A percentile compares a stretch with the other conserved stretches of the same genome.
These are phyloP conservation scores for Galago senegalensis DNA, from an alignment of 2,797 vertebrate genomes.

Conservation along the genomic window DNA sequence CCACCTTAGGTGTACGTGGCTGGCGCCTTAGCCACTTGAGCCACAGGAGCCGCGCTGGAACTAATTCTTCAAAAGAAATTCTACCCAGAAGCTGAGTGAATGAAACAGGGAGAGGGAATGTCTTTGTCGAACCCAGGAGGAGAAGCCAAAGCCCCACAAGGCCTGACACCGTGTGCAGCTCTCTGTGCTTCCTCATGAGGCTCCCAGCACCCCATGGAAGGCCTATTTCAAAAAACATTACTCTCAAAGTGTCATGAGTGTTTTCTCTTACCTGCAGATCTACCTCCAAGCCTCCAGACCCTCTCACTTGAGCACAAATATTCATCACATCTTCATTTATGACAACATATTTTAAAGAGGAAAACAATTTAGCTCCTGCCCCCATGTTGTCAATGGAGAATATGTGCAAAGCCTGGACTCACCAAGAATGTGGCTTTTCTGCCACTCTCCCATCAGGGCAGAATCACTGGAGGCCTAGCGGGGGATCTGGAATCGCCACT, in stretches of 20 bases:
- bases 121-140: fast-evolving
- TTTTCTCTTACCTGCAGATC: not conserved
- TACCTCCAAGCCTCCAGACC: not conserved
- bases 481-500: not conserved
- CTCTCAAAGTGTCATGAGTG: not conserved
- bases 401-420: not conserved
- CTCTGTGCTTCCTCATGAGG: not conserved
- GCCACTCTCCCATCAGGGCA: not conserved
- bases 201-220: not conserved
- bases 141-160: not conserved
- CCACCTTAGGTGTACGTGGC: no score
- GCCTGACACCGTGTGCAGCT: no score
- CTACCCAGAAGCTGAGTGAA: not conserved
- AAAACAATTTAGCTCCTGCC: not conserved
- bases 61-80: not conserved
- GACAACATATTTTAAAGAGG: not conserved
- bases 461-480: not conserved
- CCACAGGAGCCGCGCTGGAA: not conserved
- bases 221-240: not conserved
- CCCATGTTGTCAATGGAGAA: not conserved
- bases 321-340: not conserved
- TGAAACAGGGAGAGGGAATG: not conserved
- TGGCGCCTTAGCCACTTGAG: no score
- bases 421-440: not conserved
- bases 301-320: not conserved